phyloP scores from a whole-genome alignment of 1,140 invertebrate genomes.

The Nasonia giraulti region DNA sequence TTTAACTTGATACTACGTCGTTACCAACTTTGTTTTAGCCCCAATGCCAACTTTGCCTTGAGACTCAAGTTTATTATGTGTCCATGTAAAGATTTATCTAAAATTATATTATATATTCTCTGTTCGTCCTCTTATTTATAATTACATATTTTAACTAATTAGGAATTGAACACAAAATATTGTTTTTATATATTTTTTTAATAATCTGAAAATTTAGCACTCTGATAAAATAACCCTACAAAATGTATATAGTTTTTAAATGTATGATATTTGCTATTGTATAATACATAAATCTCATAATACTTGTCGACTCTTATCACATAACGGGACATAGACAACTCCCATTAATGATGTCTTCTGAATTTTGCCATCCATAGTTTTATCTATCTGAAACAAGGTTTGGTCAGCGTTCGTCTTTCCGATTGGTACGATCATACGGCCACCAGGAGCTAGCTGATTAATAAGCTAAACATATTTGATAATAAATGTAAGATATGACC shows the following conservation, averaged over 20 bases:
- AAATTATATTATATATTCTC: too few species aligned
- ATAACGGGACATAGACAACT: constrained; percentile 97
- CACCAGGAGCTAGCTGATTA: constrained; percentile 86
- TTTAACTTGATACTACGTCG: too few species aligned
- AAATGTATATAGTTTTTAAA: neutral
- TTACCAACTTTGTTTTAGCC: too few species aligned
- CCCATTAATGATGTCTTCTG: constrained; percentile 90
- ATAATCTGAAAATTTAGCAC: too few species aligned
- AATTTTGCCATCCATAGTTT: constrained; percentile 86
- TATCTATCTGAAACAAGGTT: constrained; percentile 90
- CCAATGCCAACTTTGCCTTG: too few species aligned
- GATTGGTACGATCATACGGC: constrained; percentile 93
- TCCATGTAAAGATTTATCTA: too few species aligned
- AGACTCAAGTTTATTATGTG: too few species aligned
- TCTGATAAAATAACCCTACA: too few species aligned
- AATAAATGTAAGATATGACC: constrained; percentile 47
- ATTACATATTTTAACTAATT: too few species aligned
- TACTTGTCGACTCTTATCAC: constrained; percentile 86
- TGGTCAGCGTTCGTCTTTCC: constrained; percentile 89
- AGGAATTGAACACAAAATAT: too few species aligned
- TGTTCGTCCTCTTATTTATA: too few species aligned
- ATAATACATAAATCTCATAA: constrained; percentile 66
- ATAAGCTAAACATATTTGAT: constrained; percentile 75
- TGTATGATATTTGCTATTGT: constrained; percentile 52
- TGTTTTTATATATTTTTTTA: too few species aligned